Conservation (phyloP, 2,797 vertebrate genomes). For the Pseudochaenichthys georgianus region DNA sequence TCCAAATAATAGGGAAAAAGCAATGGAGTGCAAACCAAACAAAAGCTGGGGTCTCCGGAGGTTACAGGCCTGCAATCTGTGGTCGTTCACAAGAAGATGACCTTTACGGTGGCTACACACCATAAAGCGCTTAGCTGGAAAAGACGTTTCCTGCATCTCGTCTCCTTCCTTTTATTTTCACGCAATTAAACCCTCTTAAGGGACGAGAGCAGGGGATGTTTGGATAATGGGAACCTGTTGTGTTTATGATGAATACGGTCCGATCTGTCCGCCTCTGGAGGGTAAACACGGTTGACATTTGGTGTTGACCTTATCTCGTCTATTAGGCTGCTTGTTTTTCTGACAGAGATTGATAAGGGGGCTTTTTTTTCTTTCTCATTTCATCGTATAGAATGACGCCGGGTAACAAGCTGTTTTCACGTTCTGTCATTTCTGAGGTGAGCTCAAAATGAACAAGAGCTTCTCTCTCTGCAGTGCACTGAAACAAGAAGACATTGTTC, state of each 20-base stretch:
- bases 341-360: constrained; percentile 75
- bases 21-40: too few species aligned
- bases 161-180: constrained; percentile 46
- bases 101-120: constrained; percentile 54
- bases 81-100: constrained; percentile 47
- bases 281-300: constrained; percentile 87
- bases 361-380: constrained; percentile 59
- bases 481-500: constrained; percentile 10
- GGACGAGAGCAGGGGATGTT: constrained; percentile 33
- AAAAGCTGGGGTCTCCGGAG: too few species aligned
- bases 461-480: neutral
- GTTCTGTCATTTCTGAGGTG: too few species aligned
- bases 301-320: constrained; percentile 82
- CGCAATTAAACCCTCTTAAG: constrained; percentile 56
- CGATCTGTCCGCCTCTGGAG: constrained; percentile 78
- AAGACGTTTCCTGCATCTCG: constrained; percentile 20
- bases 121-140: constrained; percentile 7
- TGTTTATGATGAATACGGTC: constrained; percentile 77
- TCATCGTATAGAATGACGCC: constrained; percentile 69
- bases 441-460: too few species aligned
- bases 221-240: constrained; percentile 67
- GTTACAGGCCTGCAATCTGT: neutral
- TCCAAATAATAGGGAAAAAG: too few species aligned
- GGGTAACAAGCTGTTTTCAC: constrained; percentile 72
- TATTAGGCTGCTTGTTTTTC: constrained; percentile 76